Conservation (phyloP, 2,113 vertebrate species). For the Entomyzon cyanotis region DNA sequence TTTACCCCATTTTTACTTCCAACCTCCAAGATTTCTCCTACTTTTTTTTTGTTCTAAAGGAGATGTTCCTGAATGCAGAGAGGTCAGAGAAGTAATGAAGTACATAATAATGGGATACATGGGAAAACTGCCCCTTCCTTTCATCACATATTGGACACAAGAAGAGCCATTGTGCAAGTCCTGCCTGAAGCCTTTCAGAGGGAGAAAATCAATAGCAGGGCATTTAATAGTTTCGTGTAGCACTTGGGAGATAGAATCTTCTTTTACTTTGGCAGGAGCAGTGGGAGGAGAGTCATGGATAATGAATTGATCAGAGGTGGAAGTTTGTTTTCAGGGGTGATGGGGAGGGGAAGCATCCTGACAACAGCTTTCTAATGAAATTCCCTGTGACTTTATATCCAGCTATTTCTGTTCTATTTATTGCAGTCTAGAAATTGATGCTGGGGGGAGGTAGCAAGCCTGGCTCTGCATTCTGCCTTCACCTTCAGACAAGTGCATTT, state of each 20-base stretch:
- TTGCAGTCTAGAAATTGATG: not conserved
- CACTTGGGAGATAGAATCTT: not conserved
- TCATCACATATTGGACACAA: not conserved
- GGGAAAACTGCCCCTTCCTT: slow-evolving; percentile 12
- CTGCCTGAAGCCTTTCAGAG: slow-evolving; percentile 9
- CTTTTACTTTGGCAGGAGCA: not conserved
- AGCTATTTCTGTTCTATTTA: not conserved
- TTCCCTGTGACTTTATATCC: not conserved
- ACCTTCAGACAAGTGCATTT: not conserved
- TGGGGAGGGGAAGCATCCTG: not conserved
- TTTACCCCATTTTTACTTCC: not conserved
- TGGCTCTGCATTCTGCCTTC: not conserved
- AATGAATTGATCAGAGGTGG: not conserved
- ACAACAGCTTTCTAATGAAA: not conserved
- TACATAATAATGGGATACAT: not conserved
- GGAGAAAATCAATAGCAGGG: not conserved
- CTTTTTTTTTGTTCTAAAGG: not conserved
- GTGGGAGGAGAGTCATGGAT: not conserved
- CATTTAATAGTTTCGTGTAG: not conserved
- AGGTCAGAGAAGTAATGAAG: not conserved
- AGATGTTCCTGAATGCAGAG: not conserved
- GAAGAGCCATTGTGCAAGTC: not conserved
- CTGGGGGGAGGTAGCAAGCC: not conserved
- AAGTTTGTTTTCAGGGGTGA: not conserved
- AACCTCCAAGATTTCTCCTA: not conserved